Evolutionary conservation across 2,797 vertebrate genomes (phyloP).

Genomic region (Oryzias sinensis): DNA sequence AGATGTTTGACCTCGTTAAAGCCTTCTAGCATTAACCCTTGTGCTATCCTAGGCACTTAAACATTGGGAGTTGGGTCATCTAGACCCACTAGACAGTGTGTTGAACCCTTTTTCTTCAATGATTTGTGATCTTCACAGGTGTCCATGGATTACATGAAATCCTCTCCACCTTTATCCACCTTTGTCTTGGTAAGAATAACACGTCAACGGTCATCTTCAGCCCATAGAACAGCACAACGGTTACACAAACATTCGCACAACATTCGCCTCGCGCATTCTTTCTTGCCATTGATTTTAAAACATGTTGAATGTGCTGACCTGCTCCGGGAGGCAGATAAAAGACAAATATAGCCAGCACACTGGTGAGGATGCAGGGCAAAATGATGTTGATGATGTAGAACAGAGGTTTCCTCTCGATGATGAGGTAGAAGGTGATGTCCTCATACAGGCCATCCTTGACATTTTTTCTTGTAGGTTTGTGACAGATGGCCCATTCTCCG

Average conservation of each 20-base stretch:
- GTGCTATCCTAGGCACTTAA: too few species aligned
- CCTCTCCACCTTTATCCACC: too few species aligned
- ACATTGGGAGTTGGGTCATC: too few species aligned
- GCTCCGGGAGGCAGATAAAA: constrained; percentile 93
- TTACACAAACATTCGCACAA: constrained; percentile 8
- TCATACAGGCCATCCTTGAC: constrained; percentile 77
- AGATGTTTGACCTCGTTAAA: too few species aligned
- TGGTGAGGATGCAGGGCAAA: constrained; percentile 89
- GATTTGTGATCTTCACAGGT: too few species aligned
- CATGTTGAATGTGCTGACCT: constrained; percentile 69
- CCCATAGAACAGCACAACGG: too few species aligned
- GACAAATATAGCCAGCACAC: constrained; percentile 88
- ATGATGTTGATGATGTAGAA: constrained; percentile 93
- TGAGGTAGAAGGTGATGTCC: constrained; percentile 89
- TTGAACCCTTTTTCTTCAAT: too few species aligned
- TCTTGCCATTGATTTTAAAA: constrained; percentile 24
- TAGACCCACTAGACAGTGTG: too few species aligned
- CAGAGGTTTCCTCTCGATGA: constrained; percentile 88
- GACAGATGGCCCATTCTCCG: constrained; percentile 88
- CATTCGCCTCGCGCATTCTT: constrained; percentile 4
- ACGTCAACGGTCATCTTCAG: too few species aligned
- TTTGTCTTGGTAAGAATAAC: too few species aligned
- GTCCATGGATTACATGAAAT: too few species aligned
- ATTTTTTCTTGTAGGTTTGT: constrained; percentile 84
- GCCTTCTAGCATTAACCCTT: not conserved